phyloP scores from a whole-genome alignment of 2,888 invertebrate genomes.

The Clistopyga incitator region DNA sequence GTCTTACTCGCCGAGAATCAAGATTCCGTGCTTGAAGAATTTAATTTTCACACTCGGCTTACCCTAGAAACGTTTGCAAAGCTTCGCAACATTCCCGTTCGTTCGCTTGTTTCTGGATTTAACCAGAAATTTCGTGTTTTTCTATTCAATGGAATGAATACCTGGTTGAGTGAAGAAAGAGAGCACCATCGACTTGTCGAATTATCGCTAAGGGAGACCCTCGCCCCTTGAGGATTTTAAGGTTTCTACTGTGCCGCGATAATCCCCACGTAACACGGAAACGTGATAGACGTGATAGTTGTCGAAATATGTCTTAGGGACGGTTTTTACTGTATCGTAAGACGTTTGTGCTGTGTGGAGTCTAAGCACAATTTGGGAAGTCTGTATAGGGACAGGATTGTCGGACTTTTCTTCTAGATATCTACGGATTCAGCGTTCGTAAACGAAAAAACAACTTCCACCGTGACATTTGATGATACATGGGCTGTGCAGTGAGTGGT shows the following conservation, averaged over 20 bases:
- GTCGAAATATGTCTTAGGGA: too few species aligned
- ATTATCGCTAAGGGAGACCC: background rate
- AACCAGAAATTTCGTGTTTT: conserved; percentile 18
- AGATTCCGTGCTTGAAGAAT: background rate
- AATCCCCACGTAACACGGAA: background rate
- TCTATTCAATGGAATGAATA: background rate
- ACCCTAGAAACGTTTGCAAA: conserved; percentile 83
- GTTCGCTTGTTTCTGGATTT: conserved; percentile 23
- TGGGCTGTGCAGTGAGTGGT: conserved; percentile 55
- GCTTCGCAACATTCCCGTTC: conserved; percentile 65
- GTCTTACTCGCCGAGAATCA: too few species aligned
- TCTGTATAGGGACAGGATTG: background rate
- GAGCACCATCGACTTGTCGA: conserved; percentile 29
- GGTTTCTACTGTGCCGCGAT: background rate
- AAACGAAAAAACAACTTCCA: conserved; percentile 27
- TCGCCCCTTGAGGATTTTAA: background rate
- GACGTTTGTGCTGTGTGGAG: too few species aligned
- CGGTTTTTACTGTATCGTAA: too few species aligned
- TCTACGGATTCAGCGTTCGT: conserved; percentile 28
- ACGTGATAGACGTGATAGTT: too few species aligned
- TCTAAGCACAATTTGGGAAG: conserved; percentile 10
- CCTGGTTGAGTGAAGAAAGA: conserved; percentile 9
- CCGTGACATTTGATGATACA: conserved; percentile 60
- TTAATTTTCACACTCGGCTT: conserved; percentile 63
- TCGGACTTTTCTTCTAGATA: conserved; percentile 28